Evolutionary conservation across 2,888 invertebrate genomes (phyloP).

Genomic region (Crematogaster levior): DNA sequence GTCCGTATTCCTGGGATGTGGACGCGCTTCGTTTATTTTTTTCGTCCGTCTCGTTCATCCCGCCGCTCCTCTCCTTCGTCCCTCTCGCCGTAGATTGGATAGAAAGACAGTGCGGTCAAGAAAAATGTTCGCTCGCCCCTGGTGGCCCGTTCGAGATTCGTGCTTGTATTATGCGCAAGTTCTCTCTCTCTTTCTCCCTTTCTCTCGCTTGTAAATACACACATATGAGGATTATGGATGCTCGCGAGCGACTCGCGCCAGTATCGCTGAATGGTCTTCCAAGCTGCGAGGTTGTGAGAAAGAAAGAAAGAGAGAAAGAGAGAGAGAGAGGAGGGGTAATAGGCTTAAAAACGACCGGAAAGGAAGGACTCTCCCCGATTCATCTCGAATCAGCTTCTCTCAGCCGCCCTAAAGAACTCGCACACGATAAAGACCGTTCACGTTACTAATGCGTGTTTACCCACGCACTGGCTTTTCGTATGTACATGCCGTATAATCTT

Average conservation of each 20-base stretch:
- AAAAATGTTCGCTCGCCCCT: constrained; percentile 61
- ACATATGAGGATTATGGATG: constrained; percentile 73
- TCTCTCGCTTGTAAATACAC: constrained; percentile 74
- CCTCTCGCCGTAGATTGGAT: constrained; percentile 38
- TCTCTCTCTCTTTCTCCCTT: neutral
- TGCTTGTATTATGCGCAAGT: constrained; percentile 32
- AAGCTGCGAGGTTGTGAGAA: constrained; percentile 18
- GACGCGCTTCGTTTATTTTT: constrained; percentile 55
- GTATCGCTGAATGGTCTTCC: constrained; percentile 59
- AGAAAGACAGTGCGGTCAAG: constrained; percentile 48
- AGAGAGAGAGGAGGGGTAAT: constrained; percentile 66
- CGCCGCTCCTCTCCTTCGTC: constrained; percentile 24
- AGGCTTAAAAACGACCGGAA: constrained; percentile 76
- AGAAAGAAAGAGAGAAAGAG: constrained; percentile 18
- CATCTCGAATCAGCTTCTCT: constrained; percentile 67
- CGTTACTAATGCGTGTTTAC: constrained; percentile 76
- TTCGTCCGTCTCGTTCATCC: constrained; percentile 30
- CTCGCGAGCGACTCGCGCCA: constrained; percentile 71
- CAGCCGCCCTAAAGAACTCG: constrained; percentile 54
- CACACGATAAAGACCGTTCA: constrained; percentile 72
- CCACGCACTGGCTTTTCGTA: constrained; percentile 70
- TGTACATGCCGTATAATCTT: constrained; percentile 40
- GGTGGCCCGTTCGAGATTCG: constrained; percentile 60
- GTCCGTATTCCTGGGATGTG: constrained; percentile 71
- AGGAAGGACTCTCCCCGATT: constrained; percentile 67